These are phyloP conservation scores for Callosobruchus maculatus DNA, from an alignment of 2,888 invertebrate species.

Conservation along the genomic window DNA sequence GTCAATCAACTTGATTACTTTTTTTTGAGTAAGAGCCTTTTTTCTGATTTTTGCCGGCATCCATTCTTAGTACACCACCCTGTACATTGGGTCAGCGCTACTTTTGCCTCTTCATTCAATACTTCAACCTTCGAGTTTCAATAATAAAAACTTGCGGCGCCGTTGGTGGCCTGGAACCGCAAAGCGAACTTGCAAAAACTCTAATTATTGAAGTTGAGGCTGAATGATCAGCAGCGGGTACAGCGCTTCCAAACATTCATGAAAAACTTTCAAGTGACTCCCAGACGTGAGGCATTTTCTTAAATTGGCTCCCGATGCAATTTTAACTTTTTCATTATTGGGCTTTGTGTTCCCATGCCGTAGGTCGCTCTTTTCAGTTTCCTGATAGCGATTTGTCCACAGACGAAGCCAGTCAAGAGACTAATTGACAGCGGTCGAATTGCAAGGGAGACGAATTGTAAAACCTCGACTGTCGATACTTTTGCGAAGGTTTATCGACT, in stretches of 20 bases:
- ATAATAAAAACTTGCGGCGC: conserved; percentile 19
- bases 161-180: conserved; percentile 14
- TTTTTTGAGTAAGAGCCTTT: too few species aligned
- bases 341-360: conserved; percentile 15
- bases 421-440: not conserved
- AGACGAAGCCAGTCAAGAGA: not conserved
- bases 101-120: not conserved
- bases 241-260: conserved; percentile 39
- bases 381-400: conserved; percentile 7
- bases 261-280: conserved; percentile 41
- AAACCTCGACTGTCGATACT: not conserved
- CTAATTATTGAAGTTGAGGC: conserved; percentile 41
- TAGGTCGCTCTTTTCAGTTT: conserved; percentile 8
- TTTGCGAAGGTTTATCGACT: not conserved
- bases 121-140: conserved; percentile 4
- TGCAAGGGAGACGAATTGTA: not conserved
- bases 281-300: conserved; percentile 38
- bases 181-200: conserved; percentile 23
- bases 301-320: conserved; percentile 38
- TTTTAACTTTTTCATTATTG: conserved; percentile 39
- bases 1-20: too few species aligned
- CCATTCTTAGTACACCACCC: too few species aligned
- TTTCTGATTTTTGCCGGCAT: too few species aligned
- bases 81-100: not conserved
- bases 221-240: conserved; percentile 31